Conservation (phyloP, 2,113 vertebrate species). For the Poecile atricapillus region DNA sequence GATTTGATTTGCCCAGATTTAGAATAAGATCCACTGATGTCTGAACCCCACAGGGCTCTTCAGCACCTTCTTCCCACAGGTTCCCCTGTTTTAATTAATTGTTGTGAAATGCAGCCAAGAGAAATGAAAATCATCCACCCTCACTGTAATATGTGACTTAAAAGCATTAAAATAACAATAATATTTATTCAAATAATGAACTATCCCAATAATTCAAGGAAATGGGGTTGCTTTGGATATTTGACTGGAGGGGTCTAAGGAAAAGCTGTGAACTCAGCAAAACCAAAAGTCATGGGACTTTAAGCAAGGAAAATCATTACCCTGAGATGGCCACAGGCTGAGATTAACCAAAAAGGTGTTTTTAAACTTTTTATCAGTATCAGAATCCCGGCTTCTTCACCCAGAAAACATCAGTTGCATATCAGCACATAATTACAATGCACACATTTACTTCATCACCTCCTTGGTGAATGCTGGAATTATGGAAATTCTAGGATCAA, state of each 20-base stretch:
- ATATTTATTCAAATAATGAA: not conserved
- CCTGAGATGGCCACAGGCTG: not conserved
- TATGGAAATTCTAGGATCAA: slow-evolving; percentile 1
- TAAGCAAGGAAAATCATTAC: not conserved
- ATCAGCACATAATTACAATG: not conserved
- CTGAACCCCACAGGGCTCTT: not conserved
- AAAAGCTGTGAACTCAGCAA: not conserved
- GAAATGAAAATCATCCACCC: not conserved
- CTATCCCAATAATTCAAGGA: not conserved
- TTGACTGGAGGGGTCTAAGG: not conserved
- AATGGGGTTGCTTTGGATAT: not conserved
- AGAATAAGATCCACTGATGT: not conserved
- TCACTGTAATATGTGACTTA: not conserved
- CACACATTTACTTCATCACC: not conserved
- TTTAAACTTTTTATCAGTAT: not conserved
- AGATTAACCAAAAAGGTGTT: not conserved
- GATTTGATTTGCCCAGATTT: not conserved
- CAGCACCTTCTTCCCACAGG: not conserved
- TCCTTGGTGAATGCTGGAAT: not conserved
- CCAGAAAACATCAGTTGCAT: not conserved
- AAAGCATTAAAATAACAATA: not conserved
- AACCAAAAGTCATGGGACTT: not conserved
- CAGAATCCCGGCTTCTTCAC: not conserved
- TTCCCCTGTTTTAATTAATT: not conserved
- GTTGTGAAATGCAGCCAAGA: not conserved